Evolutionary conservation across 2,797 vertebrate species (phyloP), one percentile per base, ranked within the genome.

Genomic region (Cossypha caffra): DNA sequence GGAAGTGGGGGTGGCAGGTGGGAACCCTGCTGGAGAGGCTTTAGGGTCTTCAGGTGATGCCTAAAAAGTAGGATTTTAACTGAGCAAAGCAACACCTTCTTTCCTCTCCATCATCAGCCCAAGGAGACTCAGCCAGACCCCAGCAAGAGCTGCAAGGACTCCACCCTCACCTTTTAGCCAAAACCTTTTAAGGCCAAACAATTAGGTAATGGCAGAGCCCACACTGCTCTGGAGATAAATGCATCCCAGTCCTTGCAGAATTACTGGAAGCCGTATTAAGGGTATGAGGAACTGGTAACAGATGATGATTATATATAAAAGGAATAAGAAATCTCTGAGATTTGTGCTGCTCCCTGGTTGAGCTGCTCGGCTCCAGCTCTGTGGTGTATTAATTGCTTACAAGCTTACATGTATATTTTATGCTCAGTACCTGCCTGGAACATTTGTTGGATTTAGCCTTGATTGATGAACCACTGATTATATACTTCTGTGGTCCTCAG

Each of bases 391-490:
- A 97, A 97, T 95, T 96, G 94, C 96, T 97, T 95, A 97, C 95
- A 93, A 90, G 96, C 64, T 76, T 92, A 57, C 86, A 93, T 93
- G 90, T 95, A 94, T 96, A 96, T 96, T 96, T 97, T 94, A 96
- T 81, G 76, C 76, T 95, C 66, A 58, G 88, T 96, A 97, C 95
- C 94, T 95, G 96, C 92, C 93, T 91, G 83, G 94, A 97, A 96
- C 96, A 83, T 94, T 97, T 95, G 96, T 95, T 95, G 94, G 94
- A 95, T 95, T 95, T 95, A 95, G 88, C 90, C 76, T 88, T 96
- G 96, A 96, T 96, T 96, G 95, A 97, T 97, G 96, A 96, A 95
- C 90, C 95, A 40, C 79, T 95, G 95, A 96, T 97, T 94, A 95
- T 94, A 94, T 95, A 96, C 91, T 95, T 97, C 94, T 95, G 93